Evolutionary conservation across 2,888 invertebrate genomes (phyloP), one percentile per base, ranked within the genome.

Genomic region (Smittia aterrima): DNA sequence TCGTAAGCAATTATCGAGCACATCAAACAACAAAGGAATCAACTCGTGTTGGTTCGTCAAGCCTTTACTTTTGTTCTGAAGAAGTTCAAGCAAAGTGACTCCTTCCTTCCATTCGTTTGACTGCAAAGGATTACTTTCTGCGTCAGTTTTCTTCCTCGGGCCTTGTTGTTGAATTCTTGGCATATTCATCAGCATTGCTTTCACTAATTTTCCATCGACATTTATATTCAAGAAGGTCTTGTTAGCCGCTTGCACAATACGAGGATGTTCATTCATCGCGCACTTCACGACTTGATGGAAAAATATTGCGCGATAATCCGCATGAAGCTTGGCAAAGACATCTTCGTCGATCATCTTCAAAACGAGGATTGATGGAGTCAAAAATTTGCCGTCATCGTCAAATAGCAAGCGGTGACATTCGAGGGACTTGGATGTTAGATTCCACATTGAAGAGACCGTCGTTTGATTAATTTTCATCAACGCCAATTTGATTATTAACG

Each of bases 61-160:
- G 96, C 86, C 81, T 91, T 92, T 81, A 92, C 53, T 91, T 79
- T 96, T 95, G 77, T 88, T 90, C 81, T 96, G 96, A 13, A 95
- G 85, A 76, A 92, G 88, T 82, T 96, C 96, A 25, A 97, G 83
- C 0, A 95, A 82, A 0, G 91, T 89, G 22, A 92, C 87, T 0
- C 94, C 93, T 70, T 91, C 84, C 79, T 88, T 90, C 96, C 96
- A 96, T 75, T 88, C 86, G 0, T 84, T 79, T 0, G 87, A 87
- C 77, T 89, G 88, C 0, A 90, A 83, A 2, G 66, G 18, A 66
- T 66, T 18, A 1, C 6, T 18, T 58, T 2, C 81, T 18, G 62
- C 4, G 4, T 62, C 20, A 62, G 1, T 22, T 58, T 22, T 58
- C 58, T 18, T 58, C 32, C 9, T 32, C 9, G 3, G 32, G 3